Conservation (phyloP, 2,797 vertebrate species). For the Sebastes iracundus region DNA sequence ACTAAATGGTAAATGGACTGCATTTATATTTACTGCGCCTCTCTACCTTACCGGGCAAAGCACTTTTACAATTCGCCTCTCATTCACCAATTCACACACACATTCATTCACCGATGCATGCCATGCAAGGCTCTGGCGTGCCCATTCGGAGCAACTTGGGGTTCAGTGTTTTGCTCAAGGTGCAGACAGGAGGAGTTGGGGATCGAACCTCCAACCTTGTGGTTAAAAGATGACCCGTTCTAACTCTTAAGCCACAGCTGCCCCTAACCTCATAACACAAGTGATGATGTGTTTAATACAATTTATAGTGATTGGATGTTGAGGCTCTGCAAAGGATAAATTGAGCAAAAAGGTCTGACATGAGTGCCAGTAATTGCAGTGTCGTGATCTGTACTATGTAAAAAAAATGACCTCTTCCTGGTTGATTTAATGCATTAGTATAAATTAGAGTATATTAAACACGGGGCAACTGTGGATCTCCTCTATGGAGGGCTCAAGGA, state of each 20-base stretch:
- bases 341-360: not conserved
- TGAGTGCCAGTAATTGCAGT: not conserved
- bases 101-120: not conserved
- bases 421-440: not conserved
- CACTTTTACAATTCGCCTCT: not conserved
- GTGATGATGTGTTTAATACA: conserved; percentile 2
- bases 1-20: not conserved
- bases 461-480: not conserved
- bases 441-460: not conserved
- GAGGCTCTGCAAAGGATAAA: conserved; percentile 10
- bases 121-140: not conserved
- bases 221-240: not conserved
- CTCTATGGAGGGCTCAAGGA: not conserved
- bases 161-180: not conserved
- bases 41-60: not conserved
- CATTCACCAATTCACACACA: not conserved
- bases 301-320: conserved; percentile 29
- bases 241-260: not conserved
- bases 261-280: conserved; percentile 3
- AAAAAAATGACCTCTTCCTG: not conserved
- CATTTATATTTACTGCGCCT: not conserved
- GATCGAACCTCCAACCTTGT: not conserved
- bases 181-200: not conserved
- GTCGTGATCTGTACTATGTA: not conserved
- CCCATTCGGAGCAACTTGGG: not conserved